These are phyloP conservation scores for Lepidurus packardi DNA, from an alignment of 1,140 invertebrate genomes.

Conservation along the genomic window DNA sequence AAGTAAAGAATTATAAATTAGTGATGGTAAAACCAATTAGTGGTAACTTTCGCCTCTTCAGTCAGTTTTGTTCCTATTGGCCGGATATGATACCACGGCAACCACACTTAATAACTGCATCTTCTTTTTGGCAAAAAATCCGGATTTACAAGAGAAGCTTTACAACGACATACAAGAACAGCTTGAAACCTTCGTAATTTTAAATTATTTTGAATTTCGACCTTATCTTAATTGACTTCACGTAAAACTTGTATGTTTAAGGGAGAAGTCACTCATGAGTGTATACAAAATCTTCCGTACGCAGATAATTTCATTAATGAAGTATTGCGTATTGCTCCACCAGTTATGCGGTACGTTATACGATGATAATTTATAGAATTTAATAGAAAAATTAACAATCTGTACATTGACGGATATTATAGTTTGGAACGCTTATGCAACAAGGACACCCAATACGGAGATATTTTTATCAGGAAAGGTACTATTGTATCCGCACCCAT, in stretches of 20 bases:
- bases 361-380: not conserved
- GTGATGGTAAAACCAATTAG: not conserved
- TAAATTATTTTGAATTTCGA: not conserved
- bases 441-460: constrained; percentile 39
- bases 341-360: constrained; percentile 39
- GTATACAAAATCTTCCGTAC: constrained; percentile 53
- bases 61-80: constrained; percentile 62
- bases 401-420: not conserved
- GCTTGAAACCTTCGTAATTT: constrained; percentile 31
- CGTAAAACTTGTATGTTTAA: constrained; percentile 38
- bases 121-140: constrained; percentile 60
- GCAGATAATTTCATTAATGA: constrained; percentile 48
- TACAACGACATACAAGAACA: constrained; percentile 41
- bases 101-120: constrained; percentile 59
- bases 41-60: constrained; percentile 44
- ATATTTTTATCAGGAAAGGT: constrained; percentile 46
- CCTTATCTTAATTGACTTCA: not conserved
- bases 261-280: constrained; percentile 55
- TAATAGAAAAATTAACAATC: not conserved
- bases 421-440: constrained; percentile 36
- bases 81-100: constrained; percentile 71
- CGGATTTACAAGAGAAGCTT: constrained; percentile 51
- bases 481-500: constrained; percentile 56
- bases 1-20: not conserved
- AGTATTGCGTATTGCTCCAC: constrained; percentile 51